A percentile compares a stretch with the other conserved stretches of the same genome.
Conservation (phyloP, 2,888 invertebrate genomes). For the Adelognathus sp. region DNA sequence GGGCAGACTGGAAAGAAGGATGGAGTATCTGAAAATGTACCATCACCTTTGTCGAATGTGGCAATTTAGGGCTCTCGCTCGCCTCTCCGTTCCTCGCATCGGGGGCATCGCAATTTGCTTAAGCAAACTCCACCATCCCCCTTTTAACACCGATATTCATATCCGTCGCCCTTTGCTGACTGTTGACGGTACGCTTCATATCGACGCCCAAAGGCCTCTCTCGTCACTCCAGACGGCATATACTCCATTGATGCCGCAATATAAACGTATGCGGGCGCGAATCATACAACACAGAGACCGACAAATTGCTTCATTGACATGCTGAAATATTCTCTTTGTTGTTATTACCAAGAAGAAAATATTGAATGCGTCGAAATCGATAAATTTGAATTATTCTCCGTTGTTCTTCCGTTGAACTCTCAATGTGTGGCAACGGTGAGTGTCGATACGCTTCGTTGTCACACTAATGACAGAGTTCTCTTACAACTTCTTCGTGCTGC, state of each 20-base stretch:
- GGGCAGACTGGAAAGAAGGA: conserved; percentile 16
- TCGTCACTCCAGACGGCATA: not conserved
- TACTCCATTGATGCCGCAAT: not conserved
- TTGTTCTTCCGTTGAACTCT: not conserved
- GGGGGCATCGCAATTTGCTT: conserved; percentile 72
- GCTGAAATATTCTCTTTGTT: not conserved
- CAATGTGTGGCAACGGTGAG: not conserved
- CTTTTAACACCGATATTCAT: conserved; percentile 67
- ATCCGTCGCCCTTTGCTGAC: conserved; percentile 62
- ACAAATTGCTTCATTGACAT: not conserved
- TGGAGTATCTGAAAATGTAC: conserved; percentile 33
- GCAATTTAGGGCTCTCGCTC: conserved; percentile 49
- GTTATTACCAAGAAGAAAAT: not conserved
- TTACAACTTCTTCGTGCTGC: not conserved
- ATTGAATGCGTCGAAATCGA: not conserved
- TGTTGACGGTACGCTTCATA: conserved; percentile 26
- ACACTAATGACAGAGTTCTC: conserved; percentile 14
- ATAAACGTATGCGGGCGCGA: not conserved
- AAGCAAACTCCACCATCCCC: conserved; percentile 72
- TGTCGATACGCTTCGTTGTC: conserved; percentile 25
- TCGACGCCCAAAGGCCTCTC: conserved; percentile 6
- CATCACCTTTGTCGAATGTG: conserved; percentile 18
- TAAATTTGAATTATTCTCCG: not conserved
- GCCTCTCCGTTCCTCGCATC: conserved; percentile 36
- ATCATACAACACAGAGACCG: not conserved